phyloP scores from a whole-genome alignment of 2,113 vertebrate species.

The Phrynosoma blainvillii region DNA sequence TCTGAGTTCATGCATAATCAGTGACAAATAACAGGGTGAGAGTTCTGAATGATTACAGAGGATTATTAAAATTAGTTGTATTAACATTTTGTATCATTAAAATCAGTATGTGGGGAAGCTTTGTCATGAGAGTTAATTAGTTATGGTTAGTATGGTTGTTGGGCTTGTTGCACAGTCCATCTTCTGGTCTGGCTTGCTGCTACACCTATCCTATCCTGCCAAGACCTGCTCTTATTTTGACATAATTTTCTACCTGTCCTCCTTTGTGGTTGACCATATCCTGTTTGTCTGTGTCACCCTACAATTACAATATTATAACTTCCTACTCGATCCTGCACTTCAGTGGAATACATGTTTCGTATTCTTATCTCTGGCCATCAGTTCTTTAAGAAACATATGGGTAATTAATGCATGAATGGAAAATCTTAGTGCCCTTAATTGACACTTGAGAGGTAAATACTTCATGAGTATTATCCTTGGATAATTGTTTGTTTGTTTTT shows the following conservation, averaged over 20 bases:
- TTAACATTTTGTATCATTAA: background rate
- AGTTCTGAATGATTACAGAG: background rate
- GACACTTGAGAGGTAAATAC: background rate
- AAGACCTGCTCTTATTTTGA: background rate
- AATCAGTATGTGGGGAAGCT: background rate
- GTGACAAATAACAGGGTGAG: too few species aligned
- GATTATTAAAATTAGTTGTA: background rate
- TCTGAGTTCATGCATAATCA: background rate
- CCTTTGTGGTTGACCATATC: background rate
- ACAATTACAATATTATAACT: background rate
- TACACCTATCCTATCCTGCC: background rate
- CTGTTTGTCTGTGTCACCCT: background rate
- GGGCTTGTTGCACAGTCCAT: background rate
- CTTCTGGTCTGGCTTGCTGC: too few species aligned
- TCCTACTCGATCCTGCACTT: background rate
- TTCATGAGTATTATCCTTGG: background rate
- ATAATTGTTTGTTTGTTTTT: background rate
- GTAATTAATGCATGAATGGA: background rate
- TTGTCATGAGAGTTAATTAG: background rate
- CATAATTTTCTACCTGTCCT: conserved; percentile 6
- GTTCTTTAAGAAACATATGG: background rate
- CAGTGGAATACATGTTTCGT: background rate
- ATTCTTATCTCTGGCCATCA: background rate
- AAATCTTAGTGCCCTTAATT: background rate
- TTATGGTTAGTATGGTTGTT: background rate